A percentile compares a stretch with the other conserved stretches of the same genome.
Evolutionary conservation across 2,113 vertebrate species (phyloP).

Genomic region (Paedocypris sp.): DNA sequence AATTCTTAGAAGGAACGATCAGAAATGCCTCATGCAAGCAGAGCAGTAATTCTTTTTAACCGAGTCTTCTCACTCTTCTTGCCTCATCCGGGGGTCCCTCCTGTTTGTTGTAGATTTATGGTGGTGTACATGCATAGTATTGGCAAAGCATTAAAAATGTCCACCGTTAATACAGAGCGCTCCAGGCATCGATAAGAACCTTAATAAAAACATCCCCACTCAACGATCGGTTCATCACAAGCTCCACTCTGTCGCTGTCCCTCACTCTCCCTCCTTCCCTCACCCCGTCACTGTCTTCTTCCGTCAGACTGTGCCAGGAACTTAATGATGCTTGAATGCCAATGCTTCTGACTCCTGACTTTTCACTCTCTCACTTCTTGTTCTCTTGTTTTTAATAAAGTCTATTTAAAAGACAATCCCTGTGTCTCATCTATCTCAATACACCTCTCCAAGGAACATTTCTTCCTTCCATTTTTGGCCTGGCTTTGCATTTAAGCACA

Average conservation of each 20-base stretch:
- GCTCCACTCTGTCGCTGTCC: constrained; percentile 49
- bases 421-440: constrained; percentile 48
- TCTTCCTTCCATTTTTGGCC: constrained; percentile 23
- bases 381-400: constrained; percentile 43
- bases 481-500: neutral
- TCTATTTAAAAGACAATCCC: constrained; percentile 59
- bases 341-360: constrained; percentile 53
- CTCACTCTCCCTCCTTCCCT: constrained; percentile 23
- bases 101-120: constrained; percentile 59
- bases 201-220: constrained; percentile 67
- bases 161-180: constrained; percentile 64
- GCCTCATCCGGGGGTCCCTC: constrained; percentile 36
- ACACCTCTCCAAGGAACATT: constrained; percentile 43
- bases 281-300: constrained; percentile 24
- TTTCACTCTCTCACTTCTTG: constrained; percentile 44
- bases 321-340: constrained; percentile 72
- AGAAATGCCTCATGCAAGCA: neutral
- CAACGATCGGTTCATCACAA: constrained; percentile 46
- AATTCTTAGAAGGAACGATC: neutral
- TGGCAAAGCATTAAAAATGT: constrained; percentile 72
- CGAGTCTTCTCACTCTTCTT: constrained; percentile 25
- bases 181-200: constrained; percentile 64
- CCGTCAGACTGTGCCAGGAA: constrained; percentile 50
- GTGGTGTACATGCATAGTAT: constrained; percentile 56
- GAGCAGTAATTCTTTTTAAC: constrained; percentile 9